These are phyloP conservation scores for Mystacornis crossleyi DNA, from an alignment of 2,113 vertebrate genomes.

Conservation along the genomic window DNA sequence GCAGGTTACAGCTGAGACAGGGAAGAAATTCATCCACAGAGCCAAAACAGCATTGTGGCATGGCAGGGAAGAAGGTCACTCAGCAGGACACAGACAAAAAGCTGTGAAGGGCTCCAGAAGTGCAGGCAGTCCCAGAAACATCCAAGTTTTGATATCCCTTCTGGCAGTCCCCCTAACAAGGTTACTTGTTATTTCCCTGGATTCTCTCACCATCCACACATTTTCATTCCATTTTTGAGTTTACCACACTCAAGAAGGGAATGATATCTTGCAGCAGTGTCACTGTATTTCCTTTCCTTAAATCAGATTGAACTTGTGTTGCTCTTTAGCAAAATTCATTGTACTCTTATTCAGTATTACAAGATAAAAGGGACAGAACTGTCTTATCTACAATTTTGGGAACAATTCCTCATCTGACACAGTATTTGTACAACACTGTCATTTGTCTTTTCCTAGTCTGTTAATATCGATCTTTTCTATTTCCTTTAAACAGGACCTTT, in stretches of 20 bases:
- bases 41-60: neutral
- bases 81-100: neutral
- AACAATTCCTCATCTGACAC: neutral
- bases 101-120: neutral
- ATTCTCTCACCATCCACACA: neutral
- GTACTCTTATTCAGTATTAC: neutral
- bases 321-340: neutral
- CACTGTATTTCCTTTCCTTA: neutral
- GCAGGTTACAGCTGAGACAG: neutral
- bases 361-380: neutral
- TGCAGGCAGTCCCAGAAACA: neutral
- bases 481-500: neutral
- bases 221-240: neutral
- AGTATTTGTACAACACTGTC: neutral
- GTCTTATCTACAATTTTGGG: neutral
- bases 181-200: neutral
- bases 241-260: neutral
- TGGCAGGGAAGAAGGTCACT: neutral
- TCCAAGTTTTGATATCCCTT: neutral
- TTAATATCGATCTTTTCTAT: neutral
- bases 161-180: neutral
- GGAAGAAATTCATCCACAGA: neutral
- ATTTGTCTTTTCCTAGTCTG: neutral
- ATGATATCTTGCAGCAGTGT: neutral
- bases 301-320: neutral